Evolutionary conservation across 2,113 vertebrate genomes (phyloP).

Genomic region (Synodontis membranacea): DNA sequence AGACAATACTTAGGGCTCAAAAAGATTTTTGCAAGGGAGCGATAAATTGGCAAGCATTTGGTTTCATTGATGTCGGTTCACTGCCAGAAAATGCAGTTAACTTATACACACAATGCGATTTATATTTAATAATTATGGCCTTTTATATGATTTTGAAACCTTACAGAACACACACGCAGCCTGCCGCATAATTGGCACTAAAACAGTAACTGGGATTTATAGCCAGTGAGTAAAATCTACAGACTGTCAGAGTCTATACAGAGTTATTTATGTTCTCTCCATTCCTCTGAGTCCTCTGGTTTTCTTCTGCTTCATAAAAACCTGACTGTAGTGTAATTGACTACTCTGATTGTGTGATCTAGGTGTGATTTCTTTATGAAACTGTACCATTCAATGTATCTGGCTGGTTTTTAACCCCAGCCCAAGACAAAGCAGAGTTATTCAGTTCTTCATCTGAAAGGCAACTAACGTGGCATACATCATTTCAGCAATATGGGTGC

Average conservation of each 20-base stretch:
- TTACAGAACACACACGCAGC: neutral
- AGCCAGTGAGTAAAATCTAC: neutral
- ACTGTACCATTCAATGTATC: neutral
- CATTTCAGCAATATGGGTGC: neutral
- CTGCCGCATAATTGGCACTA: neutral
- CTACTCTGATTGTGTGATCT: too few species aligned
- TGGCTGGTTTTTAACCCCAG: neutral
- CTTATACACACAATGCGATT: neutral
- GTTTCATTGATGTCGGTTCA: neutral
- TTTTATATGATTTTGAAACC: neutral
- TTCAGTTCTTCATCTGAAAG: neutral
- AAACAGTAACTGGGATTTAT: neutral
- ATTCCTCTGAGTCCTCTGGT: neutral
- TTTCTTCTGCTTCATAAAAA: neutral
- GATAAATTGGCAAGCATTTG: neutral
- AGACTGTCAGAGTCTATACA: neutral
- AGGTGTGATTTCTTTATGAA: neutral
- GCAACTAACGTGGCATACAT: neutral
- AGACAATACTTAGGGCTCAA: neutral
- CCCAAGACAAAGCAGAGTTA: too few species aligned
- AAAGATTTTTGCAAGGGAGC: neutral
- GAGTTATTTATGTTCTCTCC: neutral
- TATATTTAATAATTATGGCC: too few species aligned
- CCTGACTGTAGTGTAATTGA: neutral
- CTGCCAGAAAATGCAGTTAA: conserved; percentile 13